Conservation (phyloP, 2,113 vertebrate species). For the Probosciger aterrimus region DNA sequence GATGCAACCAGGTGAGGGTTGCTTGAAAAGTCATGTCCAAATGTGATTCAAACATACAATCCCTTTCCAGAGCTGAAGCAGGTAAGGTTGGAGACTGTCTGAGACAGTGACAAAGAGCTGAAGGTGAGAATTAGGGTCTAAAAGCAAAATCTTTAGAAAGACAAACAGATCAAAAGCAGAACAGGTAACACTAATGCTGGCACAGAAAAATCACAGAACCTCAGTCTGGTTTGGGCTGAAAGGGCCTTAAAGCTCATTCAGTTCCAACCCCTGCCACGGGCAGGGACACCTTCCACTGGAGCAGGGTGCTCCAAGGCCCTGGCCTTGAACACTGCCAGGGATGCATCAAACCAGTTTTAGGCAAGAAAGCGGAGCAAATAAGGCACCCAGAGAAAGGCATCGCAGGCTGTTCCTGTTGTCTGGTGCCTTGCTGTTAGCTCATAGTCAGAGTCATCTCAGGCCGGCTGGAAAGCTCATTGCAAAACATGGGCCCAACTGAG, state of each 20-base stretch:
- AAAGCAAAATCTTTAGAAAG: neutral
- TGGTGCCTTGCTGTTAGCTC: slow-evolving; percentile 62
- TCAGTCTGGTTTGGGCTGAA: neutral
- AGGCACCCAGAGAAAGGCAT: slow-evolving; percentile 17
- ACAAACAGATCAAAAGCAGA: neutral
- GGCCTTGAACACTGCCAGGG: neutral
- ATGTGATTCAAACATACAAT: neutral
- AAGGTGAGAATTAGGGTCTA: neutral
- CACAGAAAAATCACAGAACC: neutral
- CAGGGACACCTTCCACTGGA: neutral
- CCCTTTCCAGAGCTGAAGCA: neutral
- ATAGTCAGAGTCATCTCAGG: neutral
- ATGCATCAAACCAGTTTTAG: slow-evolving; percentile 25
- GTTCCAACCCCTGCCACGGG: neutral
- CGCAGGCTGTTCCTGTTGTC: neutral
- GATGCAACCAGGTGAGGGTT: fast-evolving
- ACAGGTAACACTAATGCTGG: neutral
- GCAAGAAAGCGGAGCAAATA: slow-evolving; percentile 59
- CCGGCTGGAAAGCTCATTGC: neutral
- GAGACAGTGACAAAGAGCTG: neutral
- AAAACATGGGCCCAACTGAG: fast-evolving
- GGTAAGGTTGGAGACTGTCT: fast-evolving
- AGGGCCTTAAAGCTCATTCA: neutral
- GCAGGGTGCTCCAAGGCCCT: neutral
- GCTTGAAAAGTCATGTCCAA: neutral